A percentile compares a stretch with the other conserved stretches of the same genome.
Conservation (phyloP, 2,888 invertebrate genomes). For the Agrochola macilenta region DNA sequence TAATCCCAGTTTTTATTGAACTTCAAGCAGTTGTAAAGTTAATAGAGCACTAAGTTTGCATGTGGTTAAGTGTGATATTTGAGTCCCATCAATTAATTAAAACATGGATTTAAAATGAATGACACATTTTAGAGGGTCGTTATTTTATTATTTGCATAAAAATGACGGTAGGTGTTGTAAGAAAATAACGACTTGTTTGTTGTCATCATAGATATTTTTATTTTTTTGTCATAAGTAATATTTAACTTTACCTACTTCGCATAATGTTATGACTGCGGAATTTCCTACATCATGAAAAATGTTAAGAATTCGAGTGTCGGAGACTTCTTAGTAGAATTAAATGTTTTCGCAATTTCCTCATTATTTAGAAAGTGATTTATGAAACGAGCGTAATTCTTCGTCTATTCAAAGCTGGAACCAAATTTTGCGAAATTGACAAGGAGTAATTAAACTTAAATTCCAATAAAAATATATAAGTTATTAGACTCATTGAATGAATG, state of each 20-base stretch:
- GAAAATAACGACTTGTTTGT: not conserved
- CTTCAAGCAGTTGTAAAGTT: not conserved
- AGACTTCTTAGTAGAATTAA: no score
- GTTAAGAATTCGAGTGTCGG: not conserved
- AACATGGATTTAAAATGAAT: not conserved
- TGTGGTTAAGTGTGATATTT: not conserved
- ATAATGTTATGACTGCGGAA: not conserved
- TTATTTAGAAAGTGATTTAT: not conserved
- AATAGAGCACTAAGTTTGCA: not conserved
- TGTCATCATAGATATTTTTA: not conserved
- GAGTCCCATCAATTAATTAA: not conserved
- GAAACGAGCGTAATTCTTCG: conserved; percentile 1
- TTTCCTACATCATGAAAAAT: not conserved
- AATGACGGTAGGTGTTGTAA: conserved; percentile 2
- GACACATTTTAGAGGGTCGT: not conserved
- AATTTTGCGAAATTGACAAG: not conserved
- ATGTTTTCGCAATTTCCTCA: not conserved
- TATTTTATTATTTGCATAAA: not conserved
- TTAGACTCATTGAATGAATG: not conserved
- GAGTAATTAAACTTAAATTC: conserved; percentile 1
- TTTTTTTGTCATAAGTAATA: not conserved
- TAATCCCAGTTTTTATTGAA: not conserved
- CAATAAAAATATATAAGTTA: not conserved
- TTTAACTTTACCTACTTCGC: not conserved
- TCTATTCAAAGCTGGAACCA: no score